phyloP scores from a whole-genome alignment of 1,140 invertebrate species.

The Drosophila varians region DNA sequence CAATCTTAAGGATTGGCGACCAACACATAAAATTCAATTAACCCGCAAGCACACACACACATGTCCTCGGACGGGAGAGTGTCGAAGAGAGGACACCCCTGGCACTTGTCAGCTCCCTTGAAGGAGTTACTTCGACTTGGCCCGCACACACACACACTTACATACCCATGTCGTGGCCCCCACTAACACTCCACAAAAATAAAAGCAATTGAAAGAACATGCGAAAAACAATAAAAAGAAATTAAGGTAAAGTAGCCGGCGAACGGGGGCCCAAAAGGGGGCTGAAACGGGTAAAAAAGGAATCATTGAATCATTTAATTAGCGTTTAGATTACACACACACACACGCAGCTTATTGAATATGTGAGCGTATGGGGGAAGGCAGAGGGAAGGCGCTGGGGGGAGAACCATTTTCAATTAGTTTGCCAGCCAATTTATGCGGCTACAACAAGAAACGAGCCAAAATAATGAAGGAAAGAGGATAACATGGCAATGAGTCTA shows the following conservation, averaged over 20 bases:
- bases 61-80: conserved; percentile 1
- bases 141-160: background rate
- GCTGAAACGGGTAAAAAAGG: conserved; percentile 39
- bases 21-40: conserved; percentile 80
- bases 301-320: conserved; percentile 83
- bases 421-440: conserved; percentile 76
- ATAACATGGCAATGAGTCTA: conserved; percentile 38
- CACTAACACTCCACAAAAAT: conserved; percentile 30
- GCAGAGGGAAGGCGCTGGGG: conserved; percentile 42
- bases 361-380: conserved; percentile 18
- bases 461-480: conserved; percentile 50
- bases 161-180: background rate
- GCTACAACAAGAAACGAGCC: conserved; percentile 52
- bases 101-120: conserved; percentile 55
- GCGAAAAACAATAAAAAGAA: conserved; percentile 80
- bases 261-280: background rate
- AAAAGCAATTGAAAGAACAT: conserved; percentile 77
- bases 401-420: conserved; percentile 76
- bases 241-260: conserved; percentile 74
- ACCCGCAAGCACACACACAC: conserved; percentile 56
- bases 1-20: conserved; percentile 68
- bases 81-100: conserved; percentile 23
- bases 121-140: conserved; percentile 65
- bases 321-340: conserved; percentile 74
- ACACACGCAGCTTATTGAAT: conserved; percentile 63